Conservation (phyloP, 2,113 vertebrate species). For the Lonchura striata region DNA sequence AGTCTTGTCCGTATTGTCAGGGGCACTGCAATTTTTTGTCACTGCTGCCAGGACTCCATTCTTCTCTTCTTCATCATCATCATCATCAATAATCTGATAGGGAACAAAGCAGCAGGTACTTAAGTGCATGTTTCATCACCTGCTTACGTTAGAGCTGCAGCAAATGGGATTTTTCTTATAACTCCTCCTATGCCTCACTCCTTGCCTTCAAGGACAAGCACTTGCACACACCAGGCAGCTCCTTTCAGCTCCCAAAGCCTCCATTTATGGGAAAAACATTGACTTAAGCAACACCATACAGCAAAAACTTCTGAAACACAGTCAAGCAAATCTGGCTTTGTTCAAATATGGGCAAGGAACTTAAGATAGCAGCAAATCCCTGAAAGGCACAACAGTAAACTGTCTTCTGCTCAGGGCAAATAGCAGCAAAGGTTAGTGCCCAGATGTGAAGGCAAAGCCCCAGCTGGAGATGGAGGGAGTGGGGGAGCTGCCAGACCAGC, state of each 20-base stretch:
- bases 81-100: conserved; percentile 29
- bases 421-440: background rate
- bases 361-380: background rate
- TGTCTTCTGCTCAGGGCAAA: background rate
- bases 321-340: background rate
- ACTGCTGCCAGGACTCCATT: conserved; percentile 82
- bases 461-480: background rate
- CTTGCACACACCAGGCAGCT: background rate
- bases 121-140: background rate
- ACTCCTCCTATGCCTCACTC: background rate
- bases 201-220: background rate
- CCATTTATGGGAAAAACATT: background rate
- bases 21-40: conserved; percentile 62
- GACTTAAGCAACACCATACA: background rate
- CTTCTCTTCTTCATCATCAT: conserved; percentile 76
- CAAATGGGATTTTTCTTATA: background rate
- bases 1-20: conserved; percentile 63
- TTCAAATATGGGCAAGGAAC: background rate
- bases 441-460: background rate
- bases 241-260: background rate
- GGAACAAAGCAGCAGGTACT: background rate
- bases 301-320: background rate
- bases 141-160: background rate
- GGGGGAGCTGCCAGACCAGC: background rate
- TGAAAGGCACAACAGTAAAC: background rate